Evolutionary conservation across 2,888 invertebrate species (phyloP).

Genomic region (Deilephila porcellus): DNA sequence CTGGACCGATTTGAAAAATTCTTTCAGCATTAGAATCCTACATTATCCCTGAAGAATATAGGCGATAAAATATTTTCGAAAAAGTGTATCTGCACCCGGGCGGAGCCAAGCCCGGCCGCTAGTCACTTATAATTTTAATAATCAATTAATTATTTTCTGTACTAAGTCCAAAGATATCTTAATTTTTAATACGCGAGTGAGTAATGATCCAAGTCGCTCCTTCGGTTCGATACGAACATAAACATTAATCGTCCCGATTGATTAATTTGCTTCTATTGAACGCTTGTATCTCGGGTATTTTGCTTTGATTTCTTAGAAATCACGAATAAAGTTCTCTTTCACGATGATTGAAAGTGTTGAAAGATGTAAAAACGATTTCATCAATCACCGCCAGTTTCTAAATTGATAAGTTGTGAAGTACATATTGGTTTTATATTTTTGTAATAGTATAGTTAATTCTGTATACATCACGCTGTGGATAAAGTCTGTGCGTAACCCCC

Average conservation of each 20-base stretch:
- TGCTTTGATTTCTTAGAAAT: conserved; percentile 7
- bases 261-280: conserved; percentile 17
- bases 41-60: no score
- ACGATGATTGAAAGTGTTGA: conserved; percentile 7
- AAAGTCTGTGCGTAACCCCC: background rate
- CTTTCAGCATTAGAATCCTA: no score
- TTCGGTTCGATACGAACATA: background rate
- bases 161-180: background rate
- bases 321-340: conserved; percentile 10
- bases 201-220: background rate
- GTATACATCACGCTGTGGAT: no score
- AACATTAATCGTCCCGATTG: conserved; percentile 18
- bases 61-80: no score
- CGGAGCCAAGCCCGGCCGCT: no score
- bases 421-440: background rate
- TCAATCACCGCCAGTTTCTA: background rate
- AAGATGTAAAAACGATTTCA: conserved; percentile 8
- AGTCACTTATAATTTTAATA: no score
- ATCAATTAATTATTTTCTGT: background rate
- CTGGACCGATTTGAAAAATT: no score
- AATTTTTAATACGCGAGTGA: background rate
- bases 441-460: background rate
- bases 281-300: background rate
- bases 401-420: no score
- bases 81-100: no score